Base-by-base conservation (phyloP, 35 echinoderm and acorn worm genomes). In the Apostichopus parvimensis region DNA sequence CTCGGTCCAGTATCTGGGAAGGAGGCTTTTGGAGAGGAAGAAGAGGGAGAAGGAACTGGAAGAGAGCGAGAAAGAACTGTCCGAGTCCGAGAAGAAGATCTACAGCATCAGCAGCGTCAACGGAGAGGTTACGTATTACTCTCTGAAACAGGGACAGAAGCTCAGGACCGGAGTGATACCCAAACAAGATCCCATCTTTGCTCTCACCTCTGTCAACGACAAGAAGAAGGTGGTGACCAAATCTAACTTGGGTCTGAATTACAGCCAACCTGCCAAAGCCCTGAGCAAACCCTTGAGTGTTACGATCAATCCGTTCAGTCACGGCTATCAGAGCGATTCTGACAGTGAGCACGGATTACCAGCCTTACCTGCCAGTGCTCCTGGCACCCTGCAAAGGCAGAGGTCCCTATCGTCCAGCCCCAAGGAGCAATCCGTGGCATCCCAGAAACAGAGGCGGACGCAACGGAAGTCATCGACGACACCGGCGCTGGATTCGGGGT, bases 81-180 rank as follows among this genome's bases (percentile, higher is more conserved):
- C 90, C 5, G 90, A 90, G 45, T 80, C 78, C 2, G 97, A 99
- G 93, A 96, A 93, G 61, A 85, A 92, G 22, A 99, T 99, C 57
- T 95, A 92, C 68, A 95, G 97, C 65, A 96, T 99, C 73, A 93
- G 93, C 52, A 94, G 95, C 61, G 92, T 96, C 8, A 92, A 99
- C 17, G 97, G 97, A 45, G 97, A 99, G 78, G 86, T 99, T 4
- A 99, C 89, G 52, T 99, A 96, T 82, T 96, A 94, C 53, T 90
- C 95, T 12, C 28, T 94, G 65, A 99, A 94, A 61, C 92, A 99
- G 62, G 97, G 97, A 4, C 86, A 95, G 88, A 91, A 93, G 53
- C 75, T 91, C 25, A 89, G 93, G 53, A 85, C 89, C 15, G 92
- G 92, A 81, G 93, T 92, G 12, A 85, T 91, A 4, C 79, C 86